Conservation (phyloP, 2,113 vertebrate species). For the Addax nasomaculatus region DNA sequence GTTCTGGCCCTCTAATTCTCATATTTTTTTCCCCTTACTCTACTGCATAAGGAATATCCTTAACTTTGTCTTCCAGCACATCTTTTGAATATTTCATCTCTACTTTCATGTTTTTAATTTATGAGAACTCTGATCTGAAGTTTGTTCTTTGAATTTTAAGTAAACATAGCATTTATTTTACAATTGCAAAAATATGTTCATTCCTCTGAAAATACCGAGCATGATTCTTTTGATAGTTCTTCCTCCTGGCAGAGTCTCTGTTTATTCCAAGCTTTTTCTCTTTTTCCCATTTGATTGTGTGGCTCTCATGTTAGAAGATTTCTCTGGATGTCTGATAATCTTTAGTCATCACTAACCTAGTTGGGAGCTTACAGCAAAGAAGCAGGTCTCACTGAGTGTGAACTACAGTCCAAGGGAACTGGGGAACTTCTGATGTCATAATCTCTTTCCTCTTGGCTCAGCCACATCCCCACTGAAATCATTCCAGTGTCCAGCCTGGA, state of each 20-base stretch:
- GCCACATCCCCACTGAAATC: not conserved
- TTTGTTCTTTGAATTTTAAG: not conserved
- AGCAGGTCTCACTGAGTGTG: accelerated
- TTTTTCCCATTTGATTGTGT: not conserved
- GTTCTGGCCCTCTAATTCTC: not conserved
- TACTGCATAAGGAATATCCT: not conserved
- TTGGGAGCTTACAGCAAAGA: not conserved
- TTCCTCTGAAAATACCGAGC: not conserved
- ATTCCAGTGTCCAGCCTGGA: not conserved
- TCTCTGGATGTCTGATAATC: not conserved
- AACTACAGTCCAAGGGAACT: not conserved
- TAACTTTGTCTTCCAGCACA: not conserved
- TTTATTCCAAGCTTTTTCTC: not conserved
- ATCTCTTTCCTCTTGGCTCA: not conserved
- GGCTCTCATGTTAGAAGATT: not conserved
- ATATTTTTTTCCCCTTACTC: not conserved
- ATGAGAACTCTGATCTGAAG: not conserved
- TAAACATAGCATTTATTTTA: not conserved
- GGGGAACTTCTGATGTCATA: not conserved
- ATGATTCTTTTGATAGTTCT: not conserved
- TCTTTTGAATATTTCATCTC: not conserved
- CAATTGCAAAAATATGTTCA: not conserved
- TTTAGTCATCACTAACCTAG: not conserved
- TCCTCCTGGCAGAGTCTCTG: not conserved
- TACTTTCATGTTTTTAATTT: not conserved